Percentiles rank a stretch among this genome's conserved stretches.
Evolutionary conservation across 2,888 invertebrate species (phyloP).

Genomic region (Spisula subtruncata): DNA sequence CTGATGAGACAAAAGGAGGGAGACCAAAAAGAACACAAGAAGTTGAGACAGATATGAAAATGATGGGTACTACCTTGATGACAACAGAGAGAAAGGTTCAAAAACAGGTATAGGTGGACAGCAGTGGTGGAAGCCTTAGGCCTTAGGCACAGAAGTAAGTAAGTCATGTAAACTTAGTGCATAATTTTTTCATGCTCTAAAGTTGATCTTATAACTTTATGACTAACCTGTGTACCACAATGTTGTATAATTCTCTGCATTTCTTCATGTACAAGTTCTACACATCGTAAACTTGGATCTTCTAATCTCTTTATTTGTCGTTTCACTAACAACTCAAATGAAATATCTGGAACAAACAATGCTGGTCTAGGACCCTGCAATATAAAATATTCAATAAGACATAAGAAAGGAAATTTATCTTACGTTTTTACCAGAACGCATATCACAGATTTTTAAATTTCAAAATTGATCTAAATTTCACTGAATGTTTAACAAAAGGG

Average conservation of each 20-base stretch:
- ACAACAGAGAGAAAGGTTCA: too few species aligned
- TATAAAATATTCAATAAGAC: neutral
- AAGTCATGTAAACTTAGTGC: too few species aligned
- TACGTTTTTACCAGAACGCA: neutral
- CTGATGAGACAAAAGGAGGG: too few species aligned
- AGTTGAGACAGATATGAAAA: too few species aligned
- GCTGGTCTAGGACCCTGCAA: conserved; percentile 89
- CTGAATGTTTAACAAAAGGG: too few species aligned
- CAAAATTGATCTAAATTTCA: too few species aligned
- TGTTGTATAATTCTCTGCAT: conserved; percentile 99
- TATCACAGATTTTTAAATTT: neutral
- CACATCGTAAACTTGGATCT: conserved; percentile 98
- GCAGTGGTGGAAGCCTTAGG: too few species aligned
- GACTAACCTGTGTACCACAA: conserved; percentile 96
- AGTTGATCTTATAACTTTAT: neutral
- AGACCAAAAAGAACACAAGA: too few species aligned
- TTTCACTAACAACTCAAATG: conserved; percentile 99
- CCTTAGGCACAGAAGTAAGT: too few species aligned
- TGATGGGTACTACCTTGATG: too few species aligned
- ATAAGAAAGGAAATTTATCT: neutral
- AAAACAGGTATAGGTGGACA: too few species aligned
- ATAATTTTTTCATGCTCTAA: too few species aligned
- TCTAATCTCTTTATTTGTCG: conserved; percentile 98
- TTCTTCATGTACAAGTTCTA: conserved; percentile 96
- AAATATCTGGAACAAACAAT: conserved; percentile 92